A percentile compares a stretch with the other conserved stretches of the same genome.
Evolutionary conservation across 92 coral and sea anemone genomes (phyloP).

Genomic region (Heliopora coerulea): DNA sequence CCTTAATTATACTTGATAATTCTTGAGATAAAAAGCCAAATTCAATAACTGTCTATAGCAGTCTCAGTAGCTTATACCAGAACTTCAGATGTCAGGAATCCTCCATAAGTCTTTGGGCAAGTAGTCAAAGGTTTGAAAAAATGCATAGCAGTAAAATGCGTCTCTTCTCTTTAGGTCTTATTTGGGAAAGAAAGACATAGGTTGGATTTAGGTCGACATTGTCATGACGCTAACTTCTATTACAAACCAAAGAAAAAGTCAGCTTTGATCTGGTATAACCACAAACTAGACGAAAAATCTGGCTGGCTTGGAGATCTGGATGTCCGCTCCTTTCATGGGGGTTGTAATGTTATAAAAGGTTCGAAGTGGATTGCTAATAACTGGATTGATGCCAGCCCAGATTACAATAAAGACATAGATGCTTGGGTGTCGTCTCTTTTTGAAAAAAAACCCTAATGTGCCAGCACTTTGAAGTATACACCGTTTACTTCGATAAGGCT

Average conservation of each 20-base stretch:
- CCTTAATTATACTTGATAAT: no score
- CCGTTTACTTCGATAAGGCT: no score
- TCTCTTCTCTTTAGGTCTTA: background rate
- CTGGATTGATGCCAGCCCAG: conserved; percentile 85
- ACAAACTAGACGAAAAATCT: conserved; percentile 61
- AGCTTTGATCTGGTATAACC: conserved; percentile 97
- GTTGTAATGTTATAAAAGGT: conserved; percentile 89
- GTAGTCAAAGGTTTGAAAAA: no score
- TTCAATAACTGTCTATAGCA: no score
- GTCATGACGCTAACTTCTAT: conserved; percentile 85
- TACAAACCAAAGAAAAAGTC: conserved; percentile 74
- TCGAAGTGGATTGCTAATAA: conserved; percentile 96
- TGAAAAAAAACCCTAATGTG: background rate
- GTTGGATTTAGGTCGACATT: conserved; percentile 85
- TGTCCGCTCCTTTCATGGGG: conserved; percentile 82
- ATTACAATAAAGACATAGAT: conserved; percentile 52
- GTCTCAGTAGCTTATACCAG: no score
- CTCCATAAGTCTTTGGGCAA: no score
- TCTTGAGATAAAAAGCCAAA: no score
- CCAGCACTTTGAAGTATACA: no score
- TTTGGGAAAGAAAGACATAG: conserved; percentile 46
- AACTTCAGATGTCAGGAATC: no score
- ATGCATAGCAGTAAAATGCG: no score
- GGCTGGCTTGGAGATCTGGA: conserved; percentile 90
- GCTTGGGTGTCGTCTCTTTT: conserved; percentile 48